Percentiles rank a stretch among this genome's conserved stretches.
Evolutionary conservation across 2,888 invertebrate genomes (phyloP).

Genomic region (Aquatica leii): DNA sequence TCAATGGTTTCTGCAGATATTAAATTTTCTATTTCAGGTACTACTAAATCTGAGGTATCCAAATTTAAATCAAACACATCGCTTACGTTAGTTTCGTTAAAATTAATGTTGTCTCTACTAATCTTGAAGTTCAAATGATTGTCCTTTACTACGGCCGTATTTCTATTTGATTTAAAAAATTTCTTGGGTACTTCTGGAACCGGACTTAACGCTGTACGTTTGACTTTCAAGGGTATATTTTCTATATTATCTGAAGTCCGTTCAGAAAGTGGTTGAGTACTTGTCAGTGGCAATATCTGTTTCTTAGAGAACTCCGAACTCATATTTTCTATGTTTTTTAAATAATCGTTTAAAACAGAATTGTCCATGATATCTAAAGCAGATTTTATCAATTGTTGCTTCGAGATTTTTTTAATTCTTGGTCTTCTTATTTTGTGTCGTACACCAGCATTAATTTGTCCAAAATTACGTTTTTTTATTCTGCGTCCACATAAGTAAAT

Average conservation of each 20-base stretch:
- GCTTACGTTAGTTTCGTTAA: slow-evolving; percentile 39
- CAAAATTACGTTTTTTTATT: slow-evolving; percentile 58
- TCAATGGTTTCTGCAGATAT: slow-evolving; percentile 45
- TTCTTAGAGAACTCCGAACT: slow-evolving; percentile 10
- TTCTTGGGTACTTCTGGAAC: slow-evolving; percentile 51
- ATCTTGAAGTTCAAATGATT: slow-evolving; percentile 57
- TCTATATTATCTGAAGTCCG: not conserved
- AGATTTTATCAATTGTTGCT: slow-evolving; percentile 47
- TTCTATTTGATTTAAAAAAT: slow-evolving; percentile 60
- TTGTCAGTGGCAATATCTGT: not conserved
- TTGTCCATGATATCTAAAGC: slow-evolving; percentile 52
- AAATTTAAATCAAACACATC: slow-evolving; percentile 42
- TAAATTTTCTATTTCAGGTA: slow-evolving; percentile 43
- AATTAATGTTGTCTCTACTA: slow-evolving; percentile 51
- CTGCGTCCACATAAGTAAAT: slow-evolving; percentile 52
- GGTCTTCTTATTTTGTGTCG: slow-evolving; percentile 71
- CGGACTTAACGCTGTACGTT: slow-evolving; percentile 34
- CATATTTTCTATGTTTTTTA: slow-evolving; percentile 44
- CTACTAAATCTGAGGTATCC: slow-evolving; percentile 54
- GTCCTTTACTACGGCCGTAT: slow-evolving; percentile 51
- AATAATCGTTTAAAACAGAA: slow-evolving; percentile 47
- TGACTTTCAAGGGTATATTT: not conserved
- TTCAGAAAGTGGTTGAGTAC: not conserved
- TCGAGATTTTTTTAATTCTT: slow-evolving; percentile 59
- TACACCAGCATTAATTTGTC: slow-evolving; percentile 74